Evolutionary conservation across 2,888 invertebrate species (phyloP), one percentile per base, ranked within the genome.

Genomic region (Nymphalis polychloros): DNA sequence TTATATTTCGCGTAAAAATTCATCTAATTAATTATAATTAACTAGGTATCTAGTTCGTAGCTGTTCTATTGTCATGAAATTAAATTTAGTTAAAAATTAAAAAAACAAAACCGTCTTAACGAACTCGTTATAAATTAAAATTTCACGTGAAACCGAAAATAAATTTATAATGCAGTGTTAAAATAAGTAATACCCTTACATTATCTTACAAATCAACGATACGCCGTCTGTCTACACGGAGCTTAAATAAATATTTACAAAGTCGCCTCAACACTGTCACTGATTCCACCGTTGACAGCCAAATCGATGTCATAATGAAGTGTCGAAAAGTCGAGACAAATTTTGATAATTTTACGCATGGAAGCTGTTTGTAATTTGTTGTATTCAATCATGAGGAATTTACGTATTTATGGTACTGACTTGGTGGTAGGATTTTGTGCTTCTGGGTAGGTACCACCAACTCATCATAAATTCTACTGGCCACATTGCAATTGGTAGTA

Each of bases 291-390:
- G 83, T 73, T 80, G 83, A 84, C 82, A 83, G 82, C 75, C 74
- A 80, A 80, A 82, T 80, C 82, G 81, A 79, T 82, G 73, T 70
- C 52, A 73, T 80, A 83, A 84, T 78, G 82, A 82, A 73, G 78
- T 78, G 80, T 74, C 73, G 81, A 83, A 80, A 83, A 75, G 73
- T 76, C 72, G 68, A 75, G 77, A 79, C 79, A 79, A 79, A 79
- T n/a, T 79, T 69, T 73, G 59, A 69, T 76, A 75, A 76, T 74
- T 63, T 65, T 57, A 35, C 53, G 27, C 61, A 52, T 64, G 59
- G 71, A 70, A 77, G 75, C 71, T 76, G 76, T 78, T 78, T 67
- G 71, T 64, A 10, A 47, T 52, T 59, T 52, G 16, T 27, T 0
- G 6, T 47, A 3, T n/a, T 31, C 27, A 3, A 47, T 20, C 41